phyloP scores from a whole-genome alignment of 2,113 vertebrate species.

The Euleptes europaea region DNA sequence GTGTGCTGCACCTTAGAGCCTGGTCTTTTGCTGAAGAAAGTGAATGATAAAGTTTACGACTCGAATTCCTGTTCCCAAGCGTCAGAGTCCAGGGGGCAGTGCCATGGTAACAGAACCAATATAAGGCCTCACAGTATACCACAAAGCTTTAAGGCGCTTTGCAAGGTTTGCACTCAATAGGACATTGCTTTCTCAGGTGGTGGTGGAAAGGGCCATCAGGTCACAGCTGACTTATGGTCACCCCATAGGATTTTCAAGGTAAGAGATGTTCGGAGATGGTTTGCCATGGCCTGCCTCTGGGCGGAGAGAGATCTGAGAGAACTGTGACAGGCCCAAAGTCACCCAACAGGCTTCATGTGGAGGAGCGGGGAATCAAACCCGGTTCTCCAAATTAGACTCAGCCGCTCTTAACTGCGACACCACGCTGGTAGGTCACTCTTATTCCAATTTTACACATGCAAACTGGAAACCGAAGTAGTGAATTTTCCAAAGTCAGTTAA shows the following conservation, averaged over 20 bases:
- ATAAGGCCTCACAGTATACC: no score
- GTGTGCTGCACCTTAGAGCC: background rate
- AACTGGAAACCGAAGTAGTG: background rate
- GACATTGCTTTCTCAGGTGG: background rate
- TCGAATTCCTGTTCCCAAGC: background rate
- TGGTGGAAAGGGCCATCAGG: no score
- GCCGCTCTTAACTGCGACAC: no score
- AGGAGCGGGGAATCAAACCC: no score
- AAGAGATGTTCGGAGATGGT: no score
- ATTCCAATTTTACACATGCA: background rate
- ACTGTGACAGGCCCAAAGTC: no score
- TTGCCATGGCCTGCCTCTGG: no score
- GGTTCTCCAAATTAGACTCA: no score
- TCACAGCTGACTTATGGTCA: no score
- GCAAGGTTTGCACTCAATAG: background rate
- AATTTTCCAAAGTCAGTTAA: background rate
- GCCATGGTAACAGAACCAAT: background rate
- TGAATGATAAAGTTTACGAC: background rate
- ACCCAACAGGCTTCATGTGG: no score
- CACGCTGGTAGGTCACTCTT: background rate
- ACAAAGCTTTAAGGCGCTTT: background rate
- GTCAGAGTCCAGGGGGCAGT: background rate
- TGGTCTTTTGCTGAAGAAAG: background rate
- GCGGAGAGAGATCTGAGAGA: no score
- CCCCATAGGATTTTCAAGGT: no score